Conservation (phyloP, 2,797 vertebrate genomes). For the Crocodylus rhombifer region DNA sequence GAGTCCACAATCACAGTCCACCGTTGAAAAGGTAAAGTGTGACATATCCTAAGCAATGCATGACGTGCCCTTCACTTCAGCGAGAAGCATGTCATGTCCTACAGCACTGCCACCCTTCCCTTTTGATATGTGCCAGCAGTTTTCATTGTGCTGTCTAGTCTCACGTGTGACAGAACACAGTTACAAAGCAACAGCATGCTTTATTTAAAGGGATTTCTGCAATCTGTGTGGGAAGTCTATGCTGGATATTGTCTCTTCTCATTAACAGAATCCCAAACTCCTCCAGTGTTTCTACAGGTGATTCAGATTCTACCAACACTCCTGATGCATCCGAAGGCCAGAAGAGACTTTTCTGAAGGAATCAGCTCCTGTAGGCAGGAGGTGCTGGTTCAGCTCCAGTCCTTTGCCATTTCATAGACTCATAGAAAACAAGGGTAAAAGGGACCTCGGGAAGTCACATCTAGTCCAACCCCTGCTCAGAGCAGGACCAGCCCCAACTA, state of each 20-base stretch:
- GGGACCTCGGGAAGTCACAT: too few relatives aligned
- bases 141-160: not conserved
- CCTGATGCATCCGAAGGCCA: slow-evolving; percentile 56
- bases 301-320: slow-evolving; percentile 48
- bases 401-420: not conserved
- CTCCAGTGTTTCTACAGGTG: slow-evolving; percentile 53
- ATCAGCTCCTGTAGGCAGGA: slow-evolving; percentile 34
- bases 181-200: rapidly evolving
- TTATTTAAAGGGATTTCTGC: not conserved
- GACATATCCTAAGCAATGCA: rapidly evolving
- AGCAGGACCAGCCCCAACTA: too few relatives aligned
- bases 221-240: slow-evolving; percentile 6
- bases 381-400: not conserved
- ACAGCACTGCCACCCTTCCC: rapidly evolving
- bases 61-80: rapidly evolving
- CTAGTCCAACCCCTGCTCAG: too few relatives aligned
- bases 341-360: slow-evolving; percentile 43
- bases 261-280: slow-evolving; percentile 43
- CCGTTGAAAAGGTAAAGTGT: rapidly evolving
- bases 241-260: slow-evolving; percentile 34
- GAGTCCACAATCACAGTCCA: rapidly evolving
- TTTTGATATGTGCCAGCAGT: not conserved
- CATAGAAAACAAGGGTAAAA: too few relatives aligned
- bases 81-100: rapidly evolving
- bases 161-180: not conserved